These are phyloP conservation scores for Scelioninae gen. 1 DNA, from an alignment of 2,888 invertebrate species.

Conservation along the genomic window DNA sequence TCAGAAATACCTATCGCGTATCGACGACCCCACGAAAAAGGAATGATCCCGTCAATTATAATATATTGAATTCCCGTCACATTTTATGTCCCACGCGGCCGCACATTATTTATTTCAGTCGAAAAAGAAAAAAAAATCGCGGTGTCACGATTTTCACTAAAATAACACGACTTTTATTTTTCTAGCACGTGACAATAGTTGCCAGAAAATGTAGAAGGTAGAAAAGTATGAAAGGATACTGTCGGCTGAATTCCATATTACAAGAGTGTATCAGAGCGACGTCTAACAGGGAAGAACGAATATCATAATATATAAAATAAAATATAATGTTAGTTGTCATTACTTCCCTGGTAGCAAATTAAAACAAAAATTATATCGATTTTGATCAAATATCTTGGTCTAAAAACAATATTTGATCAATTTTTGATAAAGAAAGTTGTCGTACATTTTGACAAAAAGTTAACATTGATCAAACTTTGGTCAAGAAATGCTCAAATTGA, in stretches of 20 bases:
- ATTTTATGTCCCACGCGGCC: conserved; percentile 24
- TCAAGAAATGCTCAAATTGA: too few species aligned
- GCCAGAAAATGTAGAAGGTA: conserved; percentile 44
- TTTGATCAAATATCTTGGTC: too few species aligned
- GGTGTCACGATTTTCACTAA: conserved; percentile 47
- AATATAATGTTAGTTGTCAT: too few species aligned
- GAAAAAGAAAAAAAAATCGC: conserved; percentile 38
- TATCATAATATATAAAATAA: too few species aligned
- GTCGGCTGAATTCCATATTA: conserved; percentile 45
- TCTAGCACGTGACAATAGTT: conserved; percentile 53
- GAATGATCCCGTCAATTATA: conserved; percentile 52
- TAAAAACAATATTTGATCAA: too few species aligned
- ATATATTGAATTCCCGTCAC: conserved; percentile 53
- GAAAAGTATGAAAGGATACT: conserved; percentile 41
- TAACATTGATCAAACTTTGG: too few species aligned
- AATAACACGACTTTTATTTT: conserved; percentile 58
- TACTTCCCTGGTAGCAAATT: too few species aligned
- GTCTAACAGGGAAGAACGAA: too few species aligned
- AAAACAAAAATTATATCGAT: too few species aligned
- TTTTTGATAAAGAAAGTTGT: too few species aligned
- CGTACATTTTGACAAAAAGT: too few species aligned
- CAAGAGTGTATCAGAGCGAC: too few species aligned
- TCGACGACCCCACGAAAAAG: conserved; percentile 31
- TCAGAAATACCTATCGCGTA: conserved; percentile 38
- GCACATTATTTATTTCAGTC: conserved; percentile 38